Evolutionary conservation across 2,113 vertebrate species (phyloP).

Genomic region (Lynx canadensis): DNA sequence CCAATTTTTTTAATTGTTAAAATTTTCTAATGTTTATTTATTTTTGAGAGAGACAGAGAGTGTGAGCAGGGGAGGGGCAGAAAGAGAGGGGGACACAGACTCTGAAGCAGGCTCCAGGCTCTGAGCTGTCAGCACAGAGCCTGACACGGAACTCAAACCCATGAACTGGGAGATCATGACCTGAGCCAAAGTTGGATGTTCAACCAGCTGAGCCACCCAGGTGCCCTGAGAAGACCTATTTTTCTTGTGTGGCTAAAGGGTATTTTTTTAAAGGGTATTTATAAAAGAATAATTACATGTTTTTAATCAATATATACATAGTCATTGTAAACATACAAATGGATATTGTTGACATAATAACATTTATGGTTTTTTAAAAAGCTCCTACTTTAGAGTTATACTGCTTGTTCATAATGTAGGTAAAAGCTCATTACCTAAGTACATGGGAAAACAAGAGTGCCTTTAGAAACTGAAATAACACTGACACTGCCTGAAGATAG

Average conservation of each 20-base stretch:
- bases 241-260: constrained; percentile 17
- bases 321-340: neutral
- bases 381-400: neutral
- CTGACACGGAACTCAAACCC: too few relatives aligned
- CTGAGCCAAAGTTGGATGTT: too few relatives aligned
- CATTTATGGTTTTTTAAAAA: neutral
- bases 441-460: neutral
- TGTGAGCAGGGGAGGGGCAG: too few relatives aligned
- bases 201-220: too few relatives aligned
- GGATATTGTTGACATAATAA: neutral
- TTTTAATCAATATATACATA: neutral
- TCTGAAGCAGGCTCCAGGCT: too few relatives aligned
- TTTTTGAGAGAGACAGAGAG: too few relatives aligned
- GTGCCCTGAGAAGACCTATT: neutral
- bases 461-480: constrained; percentile 23
- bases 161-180: too few relatives aligned
- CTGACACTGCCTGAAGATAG: neutral
- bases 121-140: too few relatives aligned
- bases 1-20: too few relatives aligned
- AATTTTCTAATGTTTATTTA: too few relatives aligned
- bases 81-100: too few relatives aligned
- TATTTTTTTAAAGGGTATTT: constrained; percentile 33
- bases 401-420: neutral
- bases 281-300: neutral
- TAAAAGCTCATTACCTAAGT: neutral